phyloP scores from a whole-genome alignment of 2,113 vertebrate species.

The Apodemus sylvaticus region DNA sequence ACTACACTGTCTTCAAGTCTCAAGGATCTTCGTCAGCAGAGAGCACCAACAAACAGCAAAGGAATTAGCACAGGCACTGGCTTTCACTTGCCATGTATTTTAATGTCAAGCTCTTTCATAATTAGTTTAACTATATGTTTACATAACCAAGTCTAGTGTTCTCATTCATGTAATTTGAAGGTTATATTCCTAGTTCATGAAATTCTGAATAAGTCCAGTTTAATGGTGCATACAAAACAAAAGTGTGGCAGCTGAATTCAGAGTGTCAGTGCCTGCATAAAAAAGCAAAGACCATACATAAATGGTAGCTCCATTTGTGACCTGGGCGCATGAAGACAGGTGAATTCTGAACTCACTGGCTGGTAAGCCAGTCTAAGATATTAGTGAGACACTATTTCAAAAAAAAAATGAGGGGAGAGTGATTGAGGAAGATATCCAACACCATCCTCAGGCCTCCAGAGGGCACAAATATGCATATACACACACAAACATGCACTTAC shows the following conservation, averaged over 20 bases:
- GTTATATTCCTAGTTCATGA: constrained; percentile 9
- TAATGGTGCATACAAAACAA: constrained; percentile 26
- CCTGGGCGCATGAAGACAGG: background rate
- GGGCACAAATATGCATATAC: background rate
- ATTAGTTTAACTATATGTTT: background rate
- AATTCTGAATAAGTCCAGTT: background rate
- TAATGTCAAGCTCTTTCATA: background rate
- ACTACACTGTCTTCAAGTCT: background rate
- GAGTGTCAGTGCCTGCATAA: background rate
- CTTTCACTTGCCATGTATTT: background rate
- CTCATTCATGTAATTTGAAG: background rate
- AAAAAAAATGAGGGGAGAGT: background rate
- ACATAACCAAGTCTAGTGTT: background rate
- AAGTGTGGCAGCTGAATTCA: background rate
- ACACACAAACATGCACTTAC: background rate
- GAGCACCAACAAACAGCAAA: background rate
- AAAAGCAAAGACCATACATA: background rate
- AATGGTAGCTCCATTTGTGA: background rate
- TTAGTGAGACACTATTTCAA: background rate
- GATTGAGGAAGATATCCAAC: background rate
- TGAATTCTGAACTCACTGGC: background rate
- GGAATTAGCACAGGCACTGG: background rate
- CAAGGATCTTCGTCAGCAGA: background rate
- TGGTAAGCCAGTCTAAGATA: background rate
- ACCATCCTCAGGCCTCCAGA: background rate